A percentile compares a stretch with the other conserved stretches of the same genome.
Evolutionary conservation across 2,888 invertebrate genomes (phyloP).

Genomic region (Meganola albula): DNA sequence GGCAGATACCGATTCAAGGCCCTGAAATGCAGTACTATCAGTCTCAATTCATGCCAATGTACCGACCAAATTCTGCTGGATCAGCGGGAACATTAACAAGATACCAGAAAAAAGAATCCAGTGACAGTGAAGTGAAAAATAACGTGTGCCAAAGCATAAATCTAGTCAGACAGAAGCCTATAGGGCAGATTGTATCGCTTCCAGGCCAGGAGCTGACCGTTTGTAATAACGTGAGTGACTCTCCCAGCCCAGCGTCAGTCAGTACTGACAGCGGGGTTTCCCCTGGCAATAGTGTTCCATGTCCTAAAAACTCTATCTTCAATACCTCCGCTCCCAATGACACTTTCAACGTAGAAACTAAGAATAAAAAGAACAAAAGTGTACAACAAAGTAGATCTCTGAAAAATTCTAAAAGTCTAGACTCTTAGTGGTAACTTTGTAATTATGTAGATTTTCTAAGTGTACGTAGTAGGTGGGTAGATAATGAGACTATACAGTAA

Average conservation of each 20-base stretch:
- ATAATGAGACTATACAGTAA: too few relatives aligned
- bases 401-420: slow-evolving; percentile 72
- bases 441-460: slow-evolving; percentile 77
- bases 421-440: slow-evolving; percentile 65
- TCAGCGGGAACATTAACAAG: slow-evolving; percentile 69
- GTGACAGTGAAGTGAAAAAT: slow-evolving; percentile 50
- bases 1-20: too few relatives aligned
- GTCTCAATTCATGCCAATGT: slow-evolving; percentile 65
- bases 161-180: slow-evolving; percentile 71
- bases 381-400: slow-evolving; percentile 54
- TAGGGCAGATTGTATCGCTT: slow-evolving; percentile 68
- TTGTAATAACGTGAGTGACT: slow-evolving; percentile 62
- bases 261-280: slow-evolving; percentile 69
- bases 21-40: slow-evolving; percentile 68
- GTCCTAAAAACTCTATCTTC: slow-evolving; percentile 59
- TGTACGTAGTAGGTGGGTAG: slow-evolving; percentile 69
- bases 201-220: slow-evolving; percentile 69
- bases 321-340: slow-evolving; percentile 44
- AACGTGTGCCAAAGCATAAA: slow-evolving; percentile 75
- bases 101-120: slow-evolving; percentile 60
- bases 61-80: slow-evolving; percentile 66
- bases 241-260: slow-evolving; percentile 65
- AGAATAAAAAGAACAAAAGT: slow-evolving; percentile 57
- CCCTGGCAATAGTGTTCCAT: slow-evolving; percentile 62
- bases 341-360: slow-evolving; percentile 45